Conservation (phyloP, 1,140 invertebrate species). For the Drosophila carrolli region DNA sequence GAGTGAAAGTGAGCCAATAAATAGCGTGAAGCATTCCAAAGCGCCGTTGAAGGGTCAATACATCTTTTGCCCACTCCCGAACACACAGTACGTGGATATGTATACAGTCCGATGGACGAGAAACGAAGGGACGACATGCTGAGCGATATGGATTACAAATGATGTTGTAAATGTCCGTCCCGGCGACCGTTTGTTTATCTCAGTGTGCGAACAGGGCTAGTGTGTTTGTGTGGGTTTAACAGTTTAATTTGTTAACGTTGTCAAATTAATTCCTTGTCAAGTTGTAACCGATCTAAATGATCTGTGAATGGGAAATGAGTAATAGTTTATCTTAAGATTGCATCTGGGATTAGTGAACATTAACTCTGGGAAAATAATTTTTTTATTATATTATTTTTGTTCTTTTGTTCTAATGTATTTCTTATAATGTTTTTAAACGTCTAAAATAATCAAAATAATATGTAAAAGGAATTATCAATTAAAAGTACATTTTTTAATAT, state of each 20-base stretch:
- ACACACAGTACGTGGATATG: constrained; percentile 12
- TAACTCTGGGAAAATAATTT: no score
- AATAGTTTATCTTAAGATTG: neutral
- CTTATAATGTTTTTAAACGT: no score
- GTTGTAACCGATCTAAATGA: constrained; percentile 40
- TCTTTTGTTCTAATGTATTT: no score
- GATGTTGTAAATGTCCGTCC: constrained; percentile 75
- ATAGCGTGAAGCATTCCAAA: constrained; percentile 78
- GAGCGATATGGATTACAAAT: constrained; percentile 84
- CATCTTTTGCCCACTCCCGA: constrained; percentile 59
- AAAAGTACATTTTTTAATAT: neutral
- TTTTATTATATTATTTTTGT: no score
- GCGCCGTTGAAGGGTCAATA: constrained; percentile 79
- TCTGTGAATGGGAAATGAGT: constrained; percentile 4
- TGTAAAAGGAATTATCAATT: neutral
- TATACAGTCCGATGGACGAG: neutral
- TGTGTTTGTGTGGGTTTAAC: constrained; percentile 63
- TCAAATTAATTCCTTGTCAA: constrained; percentile 83
- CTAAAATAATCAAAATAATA: neutral
- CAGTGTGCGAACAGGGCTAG: constrained; percentile 17
- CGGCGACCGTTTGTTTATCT: constrained; percentile 32
- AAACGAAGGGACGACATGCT: constrained; percentile 69
- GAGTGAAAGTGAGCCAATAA: constrained; percentile 80
- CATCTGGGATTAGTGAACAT: no score
- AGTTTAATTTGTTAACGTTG: constrained; percentile 84